A percentile compares a stretch with the other conserved stretches of the same genome.
phyloP scores from a whole-genome alignment of 2,888 invertebrate genomes.

The Ochlodes sylvanus region DNA sequence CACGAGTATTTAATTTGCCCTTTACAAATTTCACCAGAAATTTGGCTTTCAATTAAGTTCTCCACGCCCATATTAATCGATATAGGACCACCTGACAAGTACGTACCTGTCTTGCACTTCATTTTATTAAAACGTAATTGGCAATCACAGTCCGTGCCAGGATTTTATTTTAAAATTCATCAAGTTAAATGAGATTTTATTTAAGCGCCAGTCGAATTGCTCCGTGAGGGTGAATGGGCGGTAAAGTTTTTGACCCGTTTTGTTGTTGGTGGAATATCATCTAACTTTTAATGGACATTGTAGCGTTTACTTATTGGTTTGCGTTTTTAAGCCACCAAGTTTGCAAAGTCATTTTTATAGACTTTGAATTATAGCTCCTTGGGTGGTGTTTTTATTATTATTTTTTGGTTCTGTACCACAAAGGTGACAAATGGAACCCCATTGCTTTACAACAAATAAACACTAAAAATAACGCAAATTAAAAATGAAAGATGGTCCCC shows the following conservation, averaged over 20 bases:
- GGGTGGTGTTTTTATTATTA: too few relatives aligned
- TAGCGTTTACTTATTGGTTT: conserved; percentile 3
- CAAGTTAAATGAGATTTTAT: conserved; percentile 52
- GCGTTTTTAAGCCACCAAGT: neutral
- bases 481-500: too few relatives aligned
- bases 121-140: conserved; percentile 33
- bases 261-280: conserved; percentile 9
- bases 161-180: conserved; percentile 47
- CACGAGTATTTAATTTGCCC: too few relatives aligned
- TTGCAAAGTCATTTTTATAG: neutral
- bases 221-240: conserved; percentile 5
- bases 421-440: too few relatives aligned
- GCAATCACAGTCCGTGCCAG: conserved; percentile 24
- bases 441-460: too few relatives aligned
- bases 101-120: conserved; percentile 20
- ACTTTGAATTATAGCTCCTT: neutral
- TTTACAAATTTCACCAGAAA: neutral
- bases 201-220: conserved; percentile 43
- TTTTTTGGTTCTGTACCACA: too few relatives aligned
- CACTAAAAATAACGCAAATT: too few relatives aligned
- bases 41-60: neutral
- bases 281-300: conserved; percentile 11
- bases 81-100: neutral
- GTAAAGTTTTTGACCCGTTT: conserved; percentile 14
- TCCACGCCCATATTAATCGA: conserved; percentile 7